Evolutionary conservation across 2,113 vertebrate genomes (phyloP).

Genomic region (Gasterosteus nipponicus): DNA sequence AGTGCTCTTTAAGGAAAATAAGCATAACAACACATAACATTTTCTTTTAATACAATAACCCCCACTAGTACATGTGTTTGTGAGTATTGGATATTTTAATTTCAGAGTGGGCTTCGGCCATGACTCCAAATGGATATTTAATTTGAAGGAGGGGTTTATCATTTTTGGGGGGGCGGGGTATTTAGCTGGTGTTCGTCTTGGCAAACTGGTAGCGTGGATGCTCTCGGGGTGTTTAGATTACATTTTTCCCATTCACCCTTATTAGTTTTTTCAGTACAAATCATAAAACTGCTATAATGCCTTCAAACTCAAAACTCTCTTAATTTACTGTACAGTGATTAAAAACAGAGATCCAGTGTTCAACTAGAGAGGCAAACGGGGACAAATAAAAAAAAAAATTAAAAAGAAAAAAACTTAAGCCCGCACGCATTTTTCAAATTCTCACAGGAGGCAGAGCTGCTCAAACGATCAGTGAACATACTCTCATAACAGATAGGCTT

Average conservation of each 20-base stretch:
- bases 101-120: not conserved
- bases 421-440: not conserved
- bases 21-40: not conserved
- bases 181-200: not conserved
- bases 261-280: not conserved
- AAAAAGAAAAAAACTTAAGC: not conserved
- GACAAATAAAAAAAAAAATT: not conserved
- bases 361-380: conserved; percentile 7
- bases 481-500: conserved; percentile 32
- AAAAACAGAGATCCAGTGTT: conserved; percentile 8
- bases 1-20: not conserved
- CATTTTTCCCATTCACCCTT: not conserved
- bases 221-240: not conserved
- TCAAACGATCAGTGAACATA: conserved; percentile 32
- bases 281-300: not conserved
- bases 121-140: too few relatives aligned
- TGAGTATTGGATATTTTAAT: not conserved
- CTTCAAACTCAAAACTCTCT: not conserved
- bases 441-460: conserved; percentile 19
- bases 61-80: not conserved
- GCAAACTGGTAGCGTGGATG: not conserved
- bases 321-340: not conserved
- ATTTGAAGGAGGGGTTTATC: not conserved
- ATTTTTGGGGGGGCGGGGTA: not conserved
- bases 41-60: not conserved